phyloP scores from a whole-genome alignment of 37 sponge, comb jelly and placozoan genomes.

The Aphrocallistes beatrix region DNA sequence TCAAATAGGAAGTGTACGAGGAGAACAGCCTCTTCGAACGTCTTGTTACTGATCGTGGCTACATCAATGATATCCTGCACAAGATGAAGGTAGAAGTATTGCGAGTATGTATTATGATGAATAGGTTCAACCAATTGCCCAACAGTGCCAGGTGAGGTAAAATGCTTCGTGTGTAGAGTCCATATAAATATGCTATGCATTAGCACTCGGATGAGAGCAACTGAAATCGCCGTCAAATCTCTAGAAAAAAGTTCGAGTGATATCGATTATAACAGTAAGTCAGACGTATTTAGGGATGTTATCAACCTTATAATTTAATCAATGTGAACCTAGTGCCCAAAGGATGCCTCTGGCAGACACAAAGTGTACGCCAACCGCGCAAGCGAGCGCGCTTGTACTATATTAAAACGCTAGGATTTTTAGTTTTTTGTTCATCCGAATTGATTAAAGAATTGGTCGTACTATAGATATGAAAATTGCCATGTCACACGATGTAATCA shows the following conservation, averaged over 20 bases:
- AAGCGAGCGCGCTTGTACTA: no score
- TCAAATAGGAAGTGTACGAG: not conserved
- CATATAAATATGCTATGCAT: not conserved
- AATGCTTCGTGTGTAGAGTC: not conserved
- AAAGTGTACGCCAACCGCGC: no score
- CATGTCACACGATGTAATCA: no score
- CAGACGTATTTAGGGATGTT: no score
- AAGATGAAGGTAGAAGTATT: slow-evolving; percentile 6
- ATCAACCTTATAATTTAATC: no score
- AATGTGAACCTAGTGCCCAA: no score
- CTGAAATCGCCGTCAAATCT: not conserved
- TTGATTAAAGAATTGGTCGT: no score
- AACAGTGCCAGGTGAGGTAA: not conserved
- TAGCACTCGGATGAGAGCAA: not conserved
- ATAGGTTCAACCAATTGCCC: not conserved
- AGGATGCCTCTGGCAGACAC: no score
- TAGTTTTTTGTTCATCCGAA: no score
- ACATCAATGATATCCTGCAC: not conserved
- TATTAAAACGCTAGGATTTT: no score
- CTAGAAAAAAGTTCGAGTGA: not conserved
- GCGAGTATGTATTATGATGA: not conserved
- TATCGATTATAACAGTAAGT: no score
- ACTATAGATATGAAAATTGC: no score
- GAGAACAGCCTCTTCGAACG: slow-evolving; percentile 8
- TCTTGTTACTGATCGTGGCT: not conserved